Evolutionary conservation across 2,888 invertebrate species (phyloP), one percentile per base, ranked within the genome.

Genomic region (Scaeva pyrastri): DNA sequence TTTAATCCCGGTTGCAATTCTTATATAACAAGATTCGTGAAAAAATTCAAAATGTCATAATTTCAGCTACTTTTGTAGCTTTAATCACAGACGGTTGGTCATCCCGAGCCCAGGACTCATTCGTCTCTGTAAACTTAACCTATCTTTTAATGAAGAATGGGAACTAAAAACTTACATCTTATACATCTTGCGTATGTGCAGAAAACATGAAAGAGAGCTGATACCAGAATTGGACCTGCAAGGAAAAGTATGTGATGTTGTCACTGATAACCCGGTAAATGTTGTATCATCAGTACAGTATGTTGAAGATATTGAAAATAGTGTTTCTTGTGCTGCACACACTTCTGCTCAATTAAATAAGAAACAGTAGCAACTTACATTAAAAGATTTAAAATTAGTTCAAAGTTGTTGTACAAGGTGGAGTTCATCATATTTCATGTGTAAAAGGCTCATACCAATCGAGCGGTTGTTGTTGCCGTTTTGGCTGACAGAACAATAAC

Each of bases 331-430:
- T 26, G 52, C 52, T 14, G 26, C 52, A 55, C 26, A 55, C 23
- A 55, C 70, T 39, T 12, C 36, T 45, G 48, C 58, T 23, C 58
- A 43, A 45, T 23, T 71, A 23, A 11, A 31, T 31, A 71, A 56
- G 56, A 45, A 56, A 48, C 62, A 73, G 50, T 2, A 23, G 26
- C 73, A 73, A 52, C 60, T 73, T 62, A 41, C 26, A 8, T 52
- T 62, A 23, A 23, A 62, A 52, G 52, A 73, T 8, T n/a, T 73
- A 26, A 73, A 73, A 21, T 23, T 62, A n/a, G 50, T 73, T 73
- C 72, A 73, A 60, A 73, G 72, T 21, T 50, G 48, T 11, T 21
- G 21, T 11, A 50, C 48, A 21, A 50, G 21, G 11, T 50, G 48
- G 48, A 73, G 48, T 45, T 23, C 66, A 31, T 26, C 36, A 1